Conservation (phyloP, 2,888 invertebrate genomes). For the Zhuqinia jingwanae region DNA sequence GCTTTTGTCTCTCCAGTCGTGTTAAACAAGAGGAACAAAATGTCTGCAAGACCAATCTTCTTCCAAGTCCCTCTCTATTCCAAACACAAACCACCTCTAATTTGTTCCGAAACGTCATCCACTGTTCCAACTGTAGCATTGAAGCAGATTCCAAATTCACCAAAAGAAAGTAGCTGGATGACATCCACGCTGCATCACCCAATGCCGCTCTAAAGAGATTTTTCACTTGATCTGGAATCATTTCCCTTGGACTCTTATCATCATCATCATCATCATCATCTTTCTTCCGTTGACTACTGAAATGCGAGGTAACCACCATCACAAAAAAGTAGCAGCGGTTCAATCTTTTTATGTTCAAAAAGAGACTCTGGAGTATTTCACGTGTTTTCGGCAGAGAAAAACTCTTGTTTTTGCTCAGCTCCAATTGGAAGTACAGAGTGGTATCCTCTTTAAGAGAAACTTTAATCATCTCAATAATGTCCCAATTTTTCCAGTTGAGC, state of each 20-base stretch:
- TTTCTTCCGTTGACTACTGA: background rate
- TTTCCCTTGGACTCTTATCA: background rate
- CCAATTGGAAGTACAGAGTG: constrained; percentile 7
- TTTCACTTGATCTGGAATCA: constrained; percentile 9
- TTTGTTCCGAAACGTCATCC: constrained; percentile 33
- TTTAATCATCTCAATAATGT: background rate
- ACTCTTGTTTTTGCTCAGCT: background rate
- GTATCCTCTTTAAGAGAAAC: background rate
- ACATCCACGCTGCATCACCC: constrained; percentile 17
- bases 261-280: too few species aligned
- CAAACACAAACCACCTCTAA: constrained; percentile 33
- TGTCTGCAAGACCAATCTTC: constrained; percentile 22
- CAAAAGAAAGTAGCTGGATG: constrained; percentile 18
- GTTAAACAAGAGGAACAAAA: background rate
- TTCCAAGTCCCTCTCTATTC: too few species aligned
- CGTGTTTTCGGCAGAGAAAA: too few species aligned
- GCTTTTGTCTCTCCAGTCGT: background rate
- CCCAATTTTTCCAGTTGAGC: constrained; percentile 2
- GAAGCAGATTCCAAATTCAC: constrained; percentile 2
- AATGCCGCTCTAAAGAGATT: background rate
- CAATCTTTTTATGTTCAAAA: background rate
- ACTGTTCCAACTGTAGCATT: background rate
- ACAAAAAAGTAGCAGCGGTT: constrained; percentile 48
- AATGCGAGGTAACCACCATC: background rate
- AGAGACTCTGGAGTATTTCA: background rate